Evolutionary conservation across 2,888 invertebrate species (phyloP).

Genomic region (Palloptera scutellata): DNA sequence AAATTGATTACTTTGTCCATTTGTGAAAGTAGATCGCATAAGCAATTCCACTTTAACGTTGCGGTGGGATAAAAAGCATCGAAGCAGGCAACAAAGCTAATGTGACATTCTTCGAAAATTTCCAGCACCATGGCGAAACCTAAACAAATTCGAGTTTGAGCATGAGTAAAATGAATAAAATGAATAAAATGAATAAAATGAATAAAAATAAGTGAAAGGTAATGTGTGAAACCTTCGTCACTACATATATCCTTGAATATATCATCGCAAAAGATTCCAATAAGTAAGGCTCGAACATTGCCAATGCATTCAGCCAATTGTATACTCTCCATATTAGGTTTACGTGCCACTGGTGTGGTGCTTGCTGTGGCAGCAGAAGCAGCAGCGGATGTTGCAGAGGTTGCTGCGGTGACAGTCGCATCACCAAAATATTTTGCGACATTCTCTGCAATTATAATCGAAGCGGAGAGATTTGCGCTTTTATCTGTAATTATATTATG

Average conservation of each 20-base stretch:
- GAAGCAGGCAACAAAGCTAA: constrained; percentile 89
- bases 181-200: too few species aligned
- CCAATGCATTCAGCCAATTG: constrained; percentile 86
- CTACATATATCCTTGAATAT: constrained; percentile 64
- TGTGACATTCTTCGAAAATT: constrained; percentile 88
- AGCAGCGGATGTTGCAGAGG: background rate
- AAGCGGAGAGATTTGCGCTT: constrained; percentile 21
- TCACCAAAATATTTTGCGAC: constrained; percentile 44
- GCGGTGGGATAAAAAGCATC: constrained; percentile 97
- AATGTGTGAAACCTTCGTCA: constrained; percentile 55
- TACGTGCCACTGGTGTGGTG: constrained; percentile 43
- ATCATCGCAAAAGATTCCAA: constrained; percentile 82
- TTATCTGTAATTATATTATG: constrained; percentile 43
- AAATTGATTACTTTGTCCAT: constrained; percentile 70
- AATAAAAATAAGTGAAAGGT: too few species aligned
- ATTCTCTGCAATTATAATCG: constrained; percentile 31
- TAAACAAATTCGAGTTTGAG: constrained; percentile 25
- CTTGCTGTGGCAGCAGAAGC: background rate
- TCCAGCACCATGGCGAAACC: constrained; percentile 73
- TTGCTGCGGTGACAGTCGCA: constrained; percentile 15
- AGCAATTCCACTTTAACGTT: constrained; percentile 89
- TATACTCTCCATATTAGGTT: constrained; percentile 70
- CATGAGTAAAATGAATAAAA: too few species aligned
- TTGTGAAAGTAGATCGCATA: constrained; percentile 82
- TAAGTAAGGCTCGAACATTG: constrained; percentile 81